Percentiles rank a stretch among this genome's conserved stretches.
Evolutionary conservation across 2,113 vertebrate genomes (phyloP).

Genomic region (Nyctibius bracteatus): DNA sequence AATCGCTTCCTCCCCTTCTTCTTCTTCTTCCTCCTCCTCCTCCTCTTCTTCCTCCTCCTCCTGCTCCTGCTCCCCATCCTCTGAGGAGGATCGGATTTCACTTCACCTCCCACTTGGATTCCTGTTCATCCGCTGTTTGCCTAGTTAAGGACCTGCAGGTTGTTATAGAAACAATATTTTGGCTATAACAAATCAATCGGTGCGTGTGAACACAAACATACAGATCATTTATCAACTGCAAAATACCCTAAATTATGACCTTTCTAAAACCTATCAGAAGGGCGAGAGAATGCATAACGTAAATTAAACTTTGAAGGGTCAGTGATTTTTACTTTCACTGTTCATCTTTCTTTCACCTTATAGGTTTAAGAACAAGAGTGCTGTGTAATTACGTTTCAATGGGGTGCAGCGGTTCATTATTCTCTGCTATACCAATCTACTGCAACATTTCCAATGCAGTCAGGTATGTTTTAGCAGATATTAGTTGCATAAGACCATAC

Average conservation of each 20-base stretch:
- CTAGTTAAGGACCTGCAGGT: slow-evolving; percentile 85
- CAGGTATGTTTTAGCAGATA: slow-evolving; percentile 80
- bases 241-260: slow-evolving; percentile 99
- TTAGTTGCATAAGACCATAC: slow-evolving; percentile 72
- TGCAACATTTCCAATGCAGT: slow-evolving; percentile 90
- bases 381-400: slow-evolving; percentile 99
- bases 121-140: slow-evolving; percentile 78
- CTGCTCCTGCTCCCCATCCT: background rate
- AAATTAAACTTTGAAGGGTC: slow-evolving; percentile 99
- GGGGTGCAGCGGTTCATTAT: slow-evolving; percentile 96
- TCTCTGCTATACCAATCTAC: slow-evolving; percentile 86
- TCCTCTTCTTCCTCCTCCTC: background rate
- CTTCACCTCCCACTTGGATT: slow-evolving; percentile 69
- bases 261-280: slow-evolving; percentile 93
- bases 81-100: slow-evolving; percentile 53
- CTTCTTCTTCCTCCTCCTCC: no score
- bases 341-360: slow-evolving; percentile 97
- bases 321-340: slow-evolving; percentile 96
- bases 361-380: slow-evolving; percentile 91
- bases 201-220: slow-evolving; percentile 89
- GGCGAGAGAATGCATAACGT: slow-evolving; percentile 89
- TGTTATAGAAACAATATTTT: slow-evolving; percentile 87
- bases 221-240: slow-evolving; percentile 98
- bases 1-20: background rate
- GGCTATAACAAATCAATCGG: slow-evolving; percentile 92